phyloP scores from a whole-genome alignment of 2,888 invertebrate genomes.

The Caenorhabditis japonica region DNA sequence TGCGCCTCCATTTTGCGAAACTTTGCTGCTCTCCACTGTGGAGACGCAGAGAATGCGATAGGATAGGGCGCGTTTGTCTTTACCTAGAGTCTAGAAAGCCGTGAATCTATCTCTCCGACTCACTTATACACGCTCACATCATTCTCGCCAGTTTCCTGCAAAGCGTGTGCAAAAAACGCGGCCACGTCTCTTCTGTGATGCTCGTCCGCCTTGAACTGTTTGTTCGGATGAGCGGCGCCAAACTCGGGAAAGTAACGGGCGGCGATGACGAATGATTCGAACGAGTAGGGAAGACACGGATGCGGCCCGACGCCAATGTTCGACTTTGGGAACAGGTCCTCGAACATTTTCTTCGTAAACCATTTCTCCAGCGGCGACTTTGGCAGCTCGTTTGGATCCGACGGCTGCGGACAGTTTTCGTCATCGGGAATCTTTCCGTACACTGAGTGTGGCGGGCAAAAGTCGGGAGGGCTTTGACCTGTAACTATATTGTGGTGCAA shows the following conservation, averaged over 20 bases:
- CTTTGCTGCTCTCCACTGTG: too few species aligned
- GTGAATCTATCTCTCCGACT: constrained; percentile 7
- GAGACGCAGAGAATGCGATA: too few species aligned
- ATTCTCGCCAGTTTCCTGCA: constrained; percentile 77
- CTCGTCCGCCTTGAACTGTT: constrained; percentile 60
- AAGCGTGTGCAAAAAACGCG: constrained; percentile 75
- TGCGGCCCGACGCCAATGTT: constrained; percentile 74
- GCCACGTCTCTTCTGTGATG: constrained; percentile 71
- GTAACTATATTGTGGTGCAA: not conserved
- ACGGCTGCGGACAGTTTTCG: constrained; percentile 50
- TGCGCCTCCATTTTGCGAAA: too few species aligned
- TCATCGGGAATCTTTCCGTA: constrained; percentile 50
- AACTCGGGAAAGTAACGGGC: constrained; percentile 76
- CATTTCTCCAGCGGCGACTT: constrained; percentile 68
- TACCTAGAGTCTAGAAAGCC: too few species aligned
- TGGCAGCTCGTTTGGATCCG: constrained; percentile 68
- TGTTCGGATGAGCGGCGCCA: constrained; percentile 66
- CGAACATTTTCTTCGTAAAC: constrained; percentile 73
- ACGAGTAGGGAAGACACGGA: constrained; percentile 74
- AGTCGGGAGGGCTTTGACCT: constrained; percentile 49
- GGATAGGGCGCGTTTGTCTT: constrained; percentile 7
- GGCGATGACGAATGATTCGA: constrained; percentile 74
- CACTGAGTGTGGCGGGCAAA: constrained; percentile 48
- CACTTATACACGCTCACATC: constrained; percentile 70
- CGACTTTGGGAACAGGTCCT: constrained; percentile 75